A percentile compares a stretch with the other conserved stretches of the same genome.
These are phyloP conservation scores for Grammatotria lemairii DNA, from an alignment of 2,113 vertebrate genomes.

Conservation along the genomic window DNA sequence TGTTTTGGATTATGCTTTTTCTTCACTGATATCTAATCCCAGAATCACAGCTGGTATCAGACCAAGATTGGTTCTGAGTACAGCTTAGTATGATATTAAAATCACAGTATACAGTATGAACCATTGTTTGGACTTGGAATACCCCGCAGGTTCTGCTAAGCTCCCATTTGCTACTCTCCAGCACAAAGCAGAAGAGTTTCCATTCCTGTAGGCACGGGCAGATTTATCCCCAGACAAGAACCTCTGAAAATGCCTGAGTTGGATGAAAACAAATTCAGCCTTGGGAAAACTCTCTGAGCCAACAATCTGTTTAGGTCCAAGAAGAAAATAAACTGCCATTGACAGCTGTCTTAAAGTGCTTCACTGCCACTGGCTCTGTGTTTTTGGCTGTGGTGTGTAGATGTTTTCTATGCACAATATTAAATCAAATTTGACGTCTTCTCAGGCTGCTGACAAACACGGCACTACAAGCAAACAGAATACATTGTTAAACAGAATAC, in stretches of 20 bases:
- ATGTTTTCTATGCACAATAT: background rate
- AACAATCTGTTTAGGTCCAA: slow-evolving; percentile 33
- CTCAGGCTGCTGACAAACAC: background rate
- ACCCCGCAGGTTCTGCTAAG: background rate
- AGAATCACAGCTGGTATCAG: background rate
- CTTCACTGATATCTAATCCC: background rate
- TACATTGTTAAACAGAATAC: background rate
- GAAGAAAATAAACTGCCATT: background rate
- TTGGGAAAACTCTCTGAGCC: slow-evolving; percentile 22
- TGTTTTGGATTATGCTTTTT: background rate
- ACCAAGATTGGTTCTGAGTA: background rate
- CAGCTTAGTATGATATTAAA: background rate
- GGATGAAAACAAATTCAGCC: slow-evolving; percentile 24
- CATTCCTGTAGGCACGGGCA: slow-evolving; percentile 3
- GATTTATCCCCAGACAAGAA: slow-evolving; percentile 26
- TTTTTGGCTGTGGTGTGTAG: background rate
- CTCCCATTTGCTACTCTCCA: background rate
- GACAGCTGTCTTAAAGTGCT: slow-evolving; percentile 18
- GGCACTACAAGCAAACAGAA: background rate
- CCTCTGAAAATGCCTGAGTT: background rate
- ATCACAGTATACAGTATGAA: background rate
- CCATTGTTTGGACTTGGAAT: background rate
- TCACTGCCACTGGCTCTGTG: background rate
- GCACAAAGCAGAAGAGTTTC: slow-evolving; percentile 20
- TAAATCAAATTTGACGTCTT: slow-evolving; percentile 18